Evolutionary conservation across 2,888 invertebrate genomes (phyloP).

Genomic region (Aleiodes alternator): DNA sequence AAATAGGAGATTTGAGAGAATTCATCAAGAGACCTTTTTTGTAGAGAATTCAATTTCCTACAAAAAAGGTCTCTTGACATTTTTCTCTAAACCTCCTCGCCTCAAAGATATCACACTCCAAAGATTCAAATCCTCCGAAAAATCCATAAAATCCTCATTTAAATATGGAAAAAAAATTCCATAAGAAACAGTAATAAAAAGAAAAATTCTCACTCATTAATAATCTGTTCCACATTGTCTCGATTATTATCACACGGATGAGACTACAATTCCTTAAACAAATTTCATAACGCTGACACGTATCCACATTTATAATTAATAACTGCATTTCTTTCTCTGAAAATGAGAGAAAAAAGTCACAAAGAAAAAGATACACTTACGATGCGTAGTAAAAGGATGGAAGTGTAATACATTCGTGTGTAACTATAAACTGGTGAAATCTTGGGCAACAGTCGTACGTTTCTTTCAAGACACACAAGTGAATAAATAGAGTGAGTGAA

Average conservation of each 20-base stretch:
- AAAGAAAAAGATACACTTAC: background rate
- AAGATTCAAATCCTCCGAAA: too few species aligned
- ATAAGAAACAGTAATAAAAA: background rate
- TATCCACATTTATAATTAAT: conserved; percentile 36
- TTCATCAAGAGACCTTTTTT: too few species aligned
- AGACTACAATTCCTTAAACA: background rate
- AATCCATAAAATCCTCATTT: background rate
- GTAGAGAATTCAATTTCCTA: too few species aligned
- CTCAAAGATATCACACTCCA: too few species aligned
- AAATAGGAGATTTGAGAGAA: too few species aligned
- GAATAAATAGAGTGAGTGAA: too few species aligned
- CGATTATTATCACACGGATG: conserved; percentile 17
- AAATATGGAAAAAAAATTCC: background rate
- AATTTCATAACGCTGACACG: conserved; percentile 38
- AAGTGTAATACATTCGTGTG: conserved; percentile 9
- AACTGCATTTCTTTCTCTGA: conserved; percentile 6
- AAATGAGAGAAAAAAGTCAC: background rate
- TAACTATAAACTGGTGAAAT: conserved; percentile 58
- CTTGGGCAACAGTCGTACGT: conserved; percentile 65
- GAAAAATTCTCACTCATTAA: background rate
- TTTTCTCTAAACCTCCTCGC: too few species aligned
- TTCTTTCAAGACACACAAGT: background rate
- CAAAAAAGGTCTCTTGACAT: too few species aligned
- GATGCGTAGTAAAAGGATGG: conserved; percentile 22
- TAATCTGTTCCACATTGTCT: conserved; percentile 15